Evolutionary conservation across 35 echinoderm and acorn worm genomes (phyloP).

Genomic region (Apostichopus parvimensis): DNA sequence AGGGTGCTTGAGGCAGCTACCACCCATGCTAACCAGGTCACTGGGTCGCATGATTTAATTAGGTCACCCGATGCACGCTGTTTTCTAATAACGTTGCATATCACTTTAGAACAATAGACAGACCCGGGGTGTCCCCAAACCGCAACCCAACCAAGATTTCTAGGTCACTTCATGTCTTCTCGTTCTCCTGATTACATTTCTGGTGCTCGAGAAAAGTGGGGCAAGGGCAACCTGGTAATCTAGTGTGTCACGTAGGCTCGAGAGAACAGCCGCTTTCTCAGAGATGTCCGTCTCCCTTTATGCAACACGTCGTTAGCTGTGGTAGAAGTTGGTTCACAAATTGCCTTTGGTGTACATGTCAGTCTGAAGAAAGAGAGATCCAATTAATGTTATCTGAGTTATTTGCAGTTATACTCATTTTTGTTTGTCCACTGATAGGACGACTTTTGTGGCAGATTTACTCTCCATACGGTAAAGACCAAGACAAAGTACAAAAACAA

Average conservation of each 20-base stretch:
- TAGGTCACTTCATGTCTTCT: slow-evolving; percentile 24
- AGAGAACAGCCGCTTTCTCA: not conserved
- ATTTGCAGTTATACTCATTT: too few relatives aligned
- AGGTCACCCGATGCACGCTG: slow-evolving; percentile 32
- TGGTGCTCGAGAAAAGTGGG: slow-evolving; percentile 16
- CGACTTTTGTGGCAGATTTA: too few relatives aligned
- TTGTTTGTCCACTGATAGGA: too few relatives aligned
- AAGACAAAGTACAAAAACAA: too few relatives aligned
- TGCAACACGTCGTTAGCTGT: not conserved
- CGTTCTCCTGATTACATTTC: not conserved
- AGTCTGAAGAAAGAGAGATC: too few relatives aligned
- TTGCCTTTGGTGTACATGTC: too few relatives aligned
- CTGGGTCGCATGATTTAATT: slow-evolving; percentile 39
- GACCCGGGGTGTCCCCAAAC: slow-evolving; percentile 18
- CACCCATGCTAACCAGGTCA: slow-evolving; percentile 43
- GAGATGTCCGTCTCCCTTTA: not conserved
- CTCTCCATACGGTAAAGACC: too few relatives aligned
- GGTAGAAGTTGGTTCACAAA: too few relatives aligned
- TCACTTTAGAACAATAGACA: slow-evolving; percentile 39
- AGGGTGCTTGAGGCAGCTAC: slow-evolving; percentile 29
- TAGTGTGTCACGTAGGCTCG: not conserved
- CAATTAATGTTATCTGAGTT: too few relatives aligned
- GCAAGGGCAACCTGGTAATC: slow-evolving; percentile 26
- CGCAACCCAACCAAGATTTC: slow-evolving; percentile 18
- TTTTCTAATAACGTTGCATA: slow-evolving; percentile 36